Base-by-base conservation (phyloP, 2,888 invertebrate species). In the Dryococelus australis region DNA sequence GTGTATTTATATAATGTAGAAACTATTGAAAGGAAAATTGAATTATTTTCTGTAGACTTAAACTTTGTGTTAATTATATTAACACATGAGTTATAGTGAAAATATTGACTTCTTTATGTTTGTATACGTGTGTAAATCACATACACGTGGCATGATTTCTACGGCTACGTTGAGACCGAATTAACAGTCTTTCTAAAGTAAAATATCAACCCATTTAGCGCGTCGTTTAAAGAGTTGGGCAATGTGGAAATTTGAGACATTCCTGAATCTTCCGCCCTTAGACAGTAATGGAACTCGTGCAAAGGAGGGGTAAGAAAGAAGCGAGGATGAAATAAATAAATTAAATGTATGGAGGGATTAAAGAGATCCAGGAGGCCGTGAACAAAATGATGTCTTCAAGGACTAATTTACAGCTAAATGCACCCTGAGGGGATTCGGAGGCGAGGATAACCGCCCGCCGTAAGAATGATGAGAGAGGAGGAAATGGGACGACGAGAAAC, bases 341-440 rank as follows among this genome's bases (percentile, higher is more conserved):
- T 83, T 13, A 83, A 83, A 83, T 35, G 83, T 13, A 83, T 35
- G 83, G 43, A 83, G 83, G 83, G 83, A 83, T 83, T 83, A 83
- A 35, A 83, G 27, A n/a, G 83, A 28, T 83, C 83, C 16, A 83
- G 83, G 43, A n/a, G 24, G 5, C 43, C 83, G 83, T 35, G 43
- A 83, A 83, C 83, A 83, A 43, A 28, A 83, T 83, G 35, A 83
- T 43, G 35, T 83, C 83, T n/a, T 83, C 43, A 35, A 83, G 83
- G 83, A 43, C 83, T 83, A 83, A 83, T 83, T 83, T 83, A 83
- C 83, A 83, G 43, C 83, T 83, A 83, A 83, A 83, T 83, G 83
- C 43, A 28, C 65, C 65, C 65, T 8, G 65, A 65, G 65, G 65
- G 65, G 65, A 65, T 65, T 65, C 24, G 65, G 65, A 20, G 65